Evolutionary conservation across 2,797 vertebrate genomes (phyloP).

Genomic region (Anguilla megastoma): DNA sequence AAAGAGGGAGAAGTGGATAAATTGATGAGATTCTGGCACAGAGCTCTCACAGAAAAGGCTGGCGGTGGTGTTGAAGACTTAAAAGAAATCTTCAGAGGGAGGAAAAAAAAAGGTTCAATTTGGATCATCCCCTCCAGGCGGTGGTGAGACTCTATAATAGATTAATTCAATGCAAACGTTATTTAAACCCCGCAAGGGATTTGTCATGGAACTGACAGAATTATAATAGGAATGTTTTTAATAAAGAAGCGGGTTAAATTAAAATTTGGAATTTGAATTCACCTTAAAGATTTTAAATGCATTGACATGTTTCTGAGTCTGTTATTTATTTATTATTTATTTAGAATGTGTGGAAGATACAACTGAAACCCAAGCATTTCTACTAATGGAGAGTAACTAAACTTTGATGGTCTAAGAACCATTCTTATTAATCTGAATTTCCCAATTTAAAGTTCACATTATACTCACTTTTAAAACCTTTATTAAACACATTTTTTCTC

Average conservation of each 20-base stretch:
- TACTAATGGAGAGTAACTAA: too few species aligned
- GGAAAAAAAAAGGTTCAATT: not conserved
- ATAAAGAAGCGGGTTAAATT: constrained; percentile 10
- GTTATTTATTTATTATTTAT: not conserved
- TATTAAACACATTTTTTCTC: too few species aligned
- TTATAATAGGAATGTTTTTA: constrained; percentile 25
- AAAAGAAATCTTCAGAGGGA: constrained; percentile 21
- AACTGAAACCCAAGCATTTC: not conserved
- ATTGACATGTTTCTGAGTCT: not conserved
- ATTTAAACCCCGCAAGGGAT: constrained; percentile 22
- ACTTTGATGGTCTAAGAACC: too few species aligned
- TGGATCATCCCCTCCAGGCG: constrained; percentile 6
- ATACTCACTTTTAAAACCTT: too few species aligned
- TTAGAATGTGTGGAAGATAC: not conserved
- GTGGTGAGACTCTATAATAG: not conserved
- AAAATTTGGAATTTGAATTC: not conserved
- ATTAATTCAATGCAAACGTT: constrained; percentile 28
- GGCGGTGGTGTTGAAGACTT: not conserved
- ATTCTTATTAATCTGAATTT: too few species aligned
- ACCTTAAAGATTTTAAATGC: constrained; percentile 8
- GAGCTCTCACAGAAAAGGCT: not conserved
- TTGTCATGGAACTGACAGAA: constrained; percentile 19
- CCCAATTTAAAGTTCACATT: too few species aligned
- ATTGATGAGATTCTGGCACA: not conserved
- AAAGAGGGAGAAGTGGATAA: not conserved